Base-by-base conservation (phyloP, 2,888 invertebrate species). In the Horisme vitalbata region DNA sequence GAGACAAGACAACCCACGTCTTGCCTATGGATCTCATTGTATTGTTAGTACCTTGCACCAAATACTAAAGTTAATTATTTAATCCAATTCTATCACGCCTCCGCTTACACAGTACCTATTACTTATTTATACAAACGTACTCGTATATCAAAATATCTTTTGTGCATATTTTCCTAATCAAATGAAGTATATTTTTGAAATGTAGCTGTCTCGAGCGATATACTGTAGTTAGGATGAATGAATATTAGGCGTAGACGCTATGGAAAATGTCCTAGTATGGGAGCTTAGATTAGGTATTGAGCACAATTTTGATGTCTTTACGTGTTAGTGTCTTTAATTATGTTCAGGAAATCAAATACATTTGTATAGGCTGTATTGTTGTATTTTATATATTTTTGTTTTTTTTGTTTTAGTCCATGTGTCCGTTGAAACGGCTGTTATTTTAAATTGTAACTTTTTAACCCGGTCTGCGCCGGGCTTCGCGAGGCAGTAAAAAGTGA, bases 141-240 rank as follows among this genome's bases (percentile, higher is more conserved):
- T 26, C 10, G 58, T 54, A 55, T 57, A 71, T 18, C 64, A 60
- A 63, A 71, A 73, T 72, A 68, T 74, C 61, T 71, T 66, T 67
- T 68, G 69, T 73, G 74, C 65, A 71, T 78, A 77, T 79, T 75
- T 73, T 75, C 71, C 61, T 71, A 73, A 70, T 68, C 56, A 59
- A 70, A 79, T 75, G 72, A 69, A 79, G 71, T 85, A 83, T 85
- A 87, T 87, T 85, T 87, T 87, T 85, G 65, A 77, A 75, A 72
- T 61, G 59, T 68, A 70, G 68, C 59, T 70, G 68, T 68, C 65
- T 65, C 57, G 59, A 38, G 68, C 56, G 50, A 51, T 75, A 68
- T 74, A 75, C 68, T 74, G 71, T 81, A 83, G 82, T 61, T 79
- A 79, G 79, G 78, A 68, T 68, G 63, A 71, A 69, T 62, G 61